Percentiles rank a stretch among this genome's conserved stretches.
phyloP scores from a whole-genome alignment of 2,797 vertebrate genomes.

The Triplophysa bombifrons region DNA sequence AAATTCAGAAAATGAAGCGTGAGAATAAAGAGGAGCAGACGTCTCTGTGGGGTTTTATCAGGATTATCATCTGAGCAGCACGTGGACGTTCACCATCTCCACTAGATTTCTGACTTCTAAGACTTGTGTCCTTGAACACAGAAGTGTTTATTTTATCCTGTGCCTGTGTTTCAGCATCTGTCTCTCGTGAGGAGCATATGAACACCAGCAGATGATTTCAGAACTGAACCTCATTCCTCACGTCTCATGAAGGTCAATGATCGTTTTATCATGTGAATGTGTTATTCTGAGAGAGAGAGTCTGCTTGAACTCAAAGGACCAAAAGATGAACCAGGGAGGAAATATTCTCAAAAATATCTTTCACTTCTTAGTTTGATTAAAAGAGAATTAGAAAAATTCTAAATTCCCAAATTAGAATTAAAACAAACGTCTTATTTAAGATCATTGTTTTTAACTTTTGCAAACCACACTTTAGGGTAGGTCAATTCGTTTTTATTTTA shows the following conservation, averaged over 20 bases:
- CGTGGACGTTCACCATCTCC: neutral
- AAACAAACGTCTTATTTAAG: too few species aligned
- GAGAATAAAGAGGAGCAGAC: neutral
- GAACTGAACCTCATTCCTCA: neutral
- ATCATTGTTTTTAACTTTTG: too few species aligned
- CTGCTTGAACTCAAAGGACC: neutral
- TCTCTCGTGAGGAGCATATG: constrained; percentile 28
- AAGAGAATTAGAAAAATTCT: too few species aligned
- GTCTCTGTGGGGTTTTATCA: neutral
- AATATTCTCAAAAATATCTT: neutral
- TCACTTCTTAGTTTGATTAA: too few species aligned
- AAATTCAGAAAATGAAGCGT: neutral
- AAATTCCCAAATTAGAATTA: too few species aligned
- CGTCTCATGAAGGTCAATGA: constrained; percentile 17
- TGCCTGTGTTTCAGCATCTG: neutral
- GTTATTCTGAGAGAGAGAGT: neutral
- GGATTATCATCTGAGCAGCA: neutral
- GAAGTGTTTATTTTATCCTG: neutral
- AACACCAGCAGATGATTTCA: neutral
- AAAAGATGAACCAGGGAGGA: neutral
- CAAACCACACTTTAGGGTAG: too few species aligned
- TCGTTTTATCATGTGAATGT: neutral
- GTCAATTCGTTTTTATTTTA: too few species aligned
- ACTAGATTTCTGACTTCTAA: neutral
- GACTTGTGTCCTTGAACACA: constrained; percentile 43